Percentiles rank a stretch among this genome's conserved stretches.
Evolutionary conservation across 2,797 vertebrate species (phyloP).

Genomic region (Spinus pinus): DNA sequence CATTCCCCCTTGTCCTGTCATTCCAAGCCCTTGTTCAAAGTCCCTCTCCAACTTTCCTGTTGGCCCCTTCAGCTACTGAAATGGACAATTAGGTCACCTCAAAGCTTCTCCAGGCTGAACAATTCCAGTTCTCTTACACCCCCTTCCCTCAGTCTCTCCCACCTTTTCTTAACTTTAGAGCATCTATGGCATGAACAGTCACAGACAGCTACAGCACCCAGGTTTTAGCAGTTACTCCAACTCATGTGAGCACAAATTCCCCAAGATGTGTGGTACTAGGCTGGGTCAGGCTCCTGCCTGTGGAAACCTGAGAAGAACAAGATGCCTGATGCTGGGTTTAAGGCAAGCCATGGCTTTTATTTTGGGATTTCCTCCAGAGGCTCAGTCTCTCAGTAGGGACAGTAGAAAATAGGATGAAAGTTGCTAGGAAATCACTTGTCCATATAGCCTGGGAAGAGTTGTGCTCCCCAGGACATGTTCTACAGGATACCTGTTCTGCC

Average conservation of each 20-base stretch:
- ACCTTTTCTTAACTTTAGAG: background rate
- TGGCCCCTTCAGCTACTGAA: background rate
- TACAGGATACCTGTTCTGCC: background rate
- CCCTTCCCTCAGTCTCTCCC: background rate
- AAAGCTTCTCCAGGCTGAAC: background rate
- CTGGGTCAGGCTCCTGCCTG: background rate
- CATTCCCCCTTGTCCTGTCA: background rate
- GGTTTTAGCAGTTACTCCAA: background rate
- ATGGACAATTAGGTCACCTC: background rate
- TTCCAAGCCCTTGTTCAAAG: background rate
- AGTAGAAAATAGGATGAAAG: background rate
- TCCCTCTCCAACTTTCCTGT: background rate
- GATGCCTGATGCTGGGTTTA: background rate
- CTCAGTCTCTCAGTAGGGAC: background rate
- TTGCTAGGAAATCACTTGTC: background rate
- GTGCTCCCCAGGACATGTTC: background rate
- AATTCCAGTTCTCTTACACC: background rate
- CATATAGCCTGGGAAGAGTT: background rate
- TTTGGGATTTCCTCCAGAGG: background rate
- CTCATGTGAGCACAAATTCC: accelerated
- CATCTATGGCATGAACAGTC: background rate
- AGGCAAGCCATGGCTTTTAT: background rate
- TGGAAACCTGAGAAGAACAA: background rate
- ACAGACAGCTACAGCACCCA: background rate
- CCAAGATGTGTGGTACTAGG: background rate